Evolutionary conservation across 2,113 vertebrate genomes (phyloP).

Genomic region (Alouatta palliata): DNA sequence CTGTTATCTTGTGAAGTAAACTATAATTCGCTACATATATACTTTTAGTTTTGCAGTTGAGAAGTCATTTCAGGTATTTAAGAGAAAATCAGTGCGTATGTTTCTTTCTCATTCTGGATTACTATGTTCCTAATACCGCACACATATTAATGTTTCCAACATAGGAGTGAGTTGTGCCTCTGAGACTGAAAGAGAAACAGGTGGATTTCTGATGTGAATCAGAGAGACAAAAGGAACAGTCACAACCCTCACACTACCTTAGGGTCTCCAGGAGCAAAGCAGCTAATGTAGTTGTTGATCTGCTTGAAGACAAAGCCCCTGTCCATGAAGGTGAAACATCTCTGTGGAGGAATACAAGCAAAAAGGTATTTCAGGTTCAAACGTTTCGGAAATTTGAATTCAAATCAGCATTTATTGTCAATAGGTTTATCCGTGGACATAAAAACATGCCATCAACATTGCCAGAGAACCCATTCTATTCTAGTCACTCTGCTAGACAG

Average conservation of each 20-base stretch:
- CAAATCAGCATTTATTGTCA: not conserved
- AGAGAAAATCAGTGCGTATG: not conserved
- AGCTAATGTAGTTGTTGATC: conserved; percentile 98
- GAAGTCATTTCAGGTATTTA: not conserved
- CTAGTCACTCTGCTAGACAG: not conserved
- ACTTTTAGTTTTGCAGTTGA: not conserved
- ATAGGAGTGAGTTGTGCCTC: not conserved
- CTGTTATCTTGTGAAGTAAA: not conserved
- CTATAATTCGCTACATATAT: not conserved
- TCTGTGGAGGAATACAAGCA: conserved; percentile 81
- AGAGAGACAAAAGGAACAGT: not conserved
- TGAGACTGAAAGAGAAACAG: not conserved
- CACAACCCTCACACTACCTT: conserved; percentile 86
- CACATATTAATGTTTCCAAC: not conserved
- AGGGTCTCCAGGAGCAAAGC: conserved; percentile 95
- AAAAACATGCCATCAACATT: not conserved
- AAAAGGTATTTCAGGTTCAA: not conserved
- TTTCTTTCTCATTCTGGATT: not conserved
- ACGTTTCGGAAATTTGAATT: not conserved
- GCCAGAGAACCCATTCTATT: not conserved
- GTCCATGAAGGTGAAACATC: conserved; percentile 99
- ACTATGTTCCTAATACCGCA: not conserved
- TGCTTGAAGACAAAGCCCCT: conserved; percentile 98
- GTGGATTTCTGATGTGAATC: not conserved
- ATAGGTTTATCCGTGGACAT: not conserved